Evolutionary conservation across 2,113 vertebrate species (phyloP), one percentile per base, ranked within the genome.

Genomic region (Suncus etruscus): DNA sequence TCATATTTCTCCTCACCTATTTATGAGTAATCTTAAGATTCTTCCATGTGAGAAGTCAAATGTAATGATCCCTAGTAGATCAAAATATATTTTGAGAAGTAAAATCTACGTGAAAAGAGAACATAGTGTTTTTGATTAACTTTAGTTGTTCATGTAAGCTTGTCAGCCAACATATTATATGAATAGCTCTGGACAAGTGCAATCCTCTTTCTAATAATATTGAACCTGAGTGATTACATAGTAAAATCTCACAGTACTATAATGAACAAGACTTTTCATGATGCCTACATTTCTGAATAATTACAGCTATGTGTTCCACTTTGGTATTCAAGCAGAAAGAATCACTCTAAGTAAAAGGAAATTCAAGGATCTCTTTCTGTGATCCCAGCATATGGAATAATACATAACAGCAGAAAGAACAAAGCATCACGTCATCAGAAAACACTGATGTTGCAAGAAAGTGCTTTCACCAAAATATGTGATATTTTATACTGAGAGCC

Each of bases 21-120:
- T 39, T 94, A 97, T 93, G 87, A 94, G 84, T 93, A 94, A 96
- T 95, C 29, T 92, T 94, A 92, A 85, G 74, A 29, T 96, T 95
- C 89, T 90, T 96, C 96, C 91, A 95, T 77, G 72, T 91, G 9
- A 93, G 74, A 31, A 96, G 78, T 89, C 69, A 90, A 96, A 96
- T 89, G 68, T 81, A 96, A 93, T 75, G 89, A 96, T 94, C 75
- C 86, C 50, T 66, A 80, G 89, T 92, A 97, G 96, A 96, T 91
- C 9, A 92, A 94, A 88, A 83, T 82, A 48, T 89, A 94, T 72
- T 97, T 86, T 89, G 51, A 94, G 95, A 89, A 87, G 84, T 94
- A 93, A 87, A 58, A 0, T 0, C 77, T 87, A 61, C 89, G 90
- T 68, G 86, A 96, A 94, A 96, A 91, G 87, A 95, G 51, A 91